Percentiles rank a stretch among this genome's conserved stretches.
These are phyloP conservation scores for Patiria pectinifera DNA, from an alignment of 53 echinoderm and acorn worm species.

Conservation along the genomic window DNA sequence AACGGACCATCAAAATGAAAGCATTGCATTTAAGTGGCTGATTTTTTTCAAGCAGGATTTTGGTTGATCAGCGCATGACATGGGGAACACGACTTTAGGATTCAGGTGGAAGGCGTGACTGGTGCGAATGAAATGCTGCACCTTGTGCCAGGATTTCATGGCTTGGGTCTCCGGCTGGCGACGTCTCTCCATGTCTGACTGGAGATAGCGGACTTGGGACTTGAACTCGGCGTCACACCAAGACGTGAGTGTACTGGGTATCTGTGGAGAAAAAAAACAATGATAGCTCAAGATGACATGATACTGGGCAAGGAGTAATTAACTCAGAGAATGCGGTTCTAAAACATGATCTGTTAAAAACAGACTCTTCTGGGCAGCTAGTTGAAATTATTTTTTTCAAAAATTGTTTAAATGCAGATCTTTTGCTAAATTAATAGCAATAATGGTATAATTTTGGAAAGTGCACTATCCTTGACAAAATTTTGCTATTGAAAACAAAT, in stretches of 20 bases:
- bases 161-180: conserved; percentile 35
- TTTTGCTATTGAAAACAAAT: no score
- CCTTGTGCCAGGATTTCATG: conserved; percentile 83
- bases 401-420: no score
- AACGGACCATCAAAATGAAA: no score
- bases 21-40: not conserved
- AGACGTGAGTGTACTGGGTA: conserved; percentile 76
- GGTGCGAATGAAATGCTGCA: conserved; percentile 71
- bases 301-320: no score
- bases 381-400: no score
- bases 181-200: conserved; percentile 74
- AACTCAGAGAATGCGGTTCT: no score
- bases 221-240: conserved; percentile 94
- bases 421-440: no score
- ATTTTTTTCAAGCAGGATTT: not conserved
- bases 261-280: conserved; percentile 42
- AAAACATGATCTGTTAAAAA: no score
- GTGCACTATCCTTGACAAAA: no score
- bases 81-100: conserved; percentile 32
- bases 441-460: no score
- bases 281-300: no score
- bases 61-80: not conserved
- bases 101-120: conserved; percentile 65
- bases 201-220: conserved; percentile 75
- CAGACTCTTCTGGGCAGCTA: no score